A percentile compares a stretch with the other conserved stretches of the same genome.
Conservation (phyloP, 2,113 vertebrate species). For the Heteronetta atricapilla region DNA sequence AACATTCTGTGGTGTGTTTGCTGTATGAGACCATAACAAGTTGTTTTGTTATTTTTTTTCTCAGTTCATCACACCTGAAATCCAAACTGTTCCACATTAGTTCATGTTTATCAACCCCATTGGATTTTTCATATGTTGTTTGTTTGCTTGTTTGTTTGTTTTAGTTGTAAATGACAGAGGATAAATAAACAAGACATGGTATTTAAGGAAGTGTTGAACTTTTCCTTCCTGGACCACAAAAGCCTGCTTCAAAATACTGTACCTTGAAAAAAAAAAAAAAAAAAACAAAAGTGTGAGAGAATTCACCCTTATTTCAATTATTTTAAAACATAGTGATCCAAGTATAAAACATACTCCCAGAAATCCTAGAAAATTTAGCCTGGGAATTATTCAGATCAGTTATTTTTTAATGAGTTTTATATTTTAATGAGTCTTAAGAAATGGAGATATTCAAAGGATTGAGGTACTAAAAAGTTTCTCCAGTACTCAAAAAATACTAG, state of each 20-base stretch:
- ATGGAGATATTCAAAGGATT: background rate
- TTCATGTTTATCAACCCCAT: background rate
- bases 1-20: background rate
- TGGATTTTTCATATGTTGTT: background rate
- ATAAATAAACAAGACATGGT: background rate
- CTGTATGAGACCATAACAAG: background rate
- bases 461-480: background rate
- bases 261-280: background rate
- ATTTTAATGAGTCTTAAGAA: background rate
- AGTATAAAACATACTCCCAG: background rate
- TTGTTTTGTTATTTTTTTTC: background rate
- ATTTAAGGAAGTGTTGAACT: background rate
- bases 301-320: background rate
- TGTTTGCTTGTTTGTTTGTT: background rate
- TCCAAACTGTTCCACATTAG: background rate
- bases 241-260: background rate
- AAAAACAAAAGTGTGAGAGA: background rate
- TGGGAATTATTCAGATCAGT: background rate
- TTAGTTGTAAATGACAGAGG: background rate
- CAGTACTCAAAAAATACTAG: background rate
- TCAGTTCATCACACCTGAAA: background rate
- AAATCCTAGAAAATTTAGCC: background rate
- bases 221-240: background rate
- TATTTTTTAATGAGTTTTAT: background rate
- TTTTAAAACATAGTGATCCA: background rate